These are phyloP conservation scores for Stratiolaelaps scimitus DNA, from an alignment of 1,140 invertebrate species.

Conservation along the genomic window DNA sequence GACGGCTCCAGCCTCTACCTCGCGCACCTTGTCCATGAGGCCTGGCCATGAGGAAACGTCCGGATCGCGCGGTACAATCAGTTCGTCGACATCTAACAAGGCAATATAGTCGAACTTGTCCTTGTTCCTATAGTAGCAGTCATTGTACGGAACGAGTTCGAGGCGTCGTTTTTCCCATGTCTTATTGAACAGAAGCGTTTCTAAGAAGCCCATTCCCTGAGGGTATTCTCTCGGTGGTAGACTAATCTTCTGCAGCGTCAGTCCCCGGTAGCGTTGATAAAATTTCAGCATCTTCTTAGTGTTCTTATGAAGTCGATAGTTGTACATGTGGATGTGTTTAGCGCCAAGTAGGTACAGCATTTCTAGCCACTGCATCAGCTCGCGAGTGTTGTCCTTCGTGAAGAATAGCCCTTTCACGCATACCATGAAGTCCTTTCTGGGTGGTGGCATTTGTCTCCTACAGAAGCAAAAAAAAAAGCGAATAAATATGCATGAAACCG, in stretches of 20 bases:
- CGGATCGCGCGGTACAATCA: constrained; percentile 51
- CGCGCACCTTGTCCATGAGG: constrained; percentile 41
- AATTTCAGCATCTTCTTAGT: constrained; percentile 14
- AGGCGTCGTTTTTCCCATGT: constrained; percentile 54
- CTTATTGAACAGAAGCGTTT: background rate
- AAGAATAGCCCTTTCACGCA: constrained; percentile 24
- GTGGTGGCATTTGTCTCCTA: background rate
- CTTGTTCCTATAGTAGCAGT: constrained; percentile 57
- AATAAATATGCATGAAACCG: no score
- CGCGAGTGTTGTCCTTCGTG: background rate
- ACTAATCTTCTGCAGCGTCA: background rate
- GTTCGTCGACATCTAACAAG: constrained; percentile 57
- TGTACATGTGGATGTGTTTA: constrained; percentile 14
- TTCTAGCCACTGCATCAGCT: constrained; percentile 6
- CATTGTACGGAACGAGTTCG: constrained; percentile 59
- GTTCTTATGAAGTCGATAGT: constrained; percentile 13
- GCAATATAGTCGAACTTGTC: constrained; percentile 51
- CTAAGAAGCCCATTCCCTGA: constrained; percentile 8
- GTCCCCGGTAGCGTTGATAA: background rate
- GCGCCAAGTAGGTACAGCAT: constrained; percentile 9
- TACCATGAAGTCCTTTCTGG: background rate
- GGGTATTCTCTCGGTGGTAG: constrained; percentile 12
- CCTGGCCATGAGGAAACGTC: constrained; percentile 46
- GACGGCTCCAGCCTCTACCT: constrained; percentile 39
- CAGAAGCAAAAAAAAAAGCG: no score